Base-by-base conservation (phyloP, 1,140 invertebrate genomes). In the Drosophila micromelanica region DNA sequence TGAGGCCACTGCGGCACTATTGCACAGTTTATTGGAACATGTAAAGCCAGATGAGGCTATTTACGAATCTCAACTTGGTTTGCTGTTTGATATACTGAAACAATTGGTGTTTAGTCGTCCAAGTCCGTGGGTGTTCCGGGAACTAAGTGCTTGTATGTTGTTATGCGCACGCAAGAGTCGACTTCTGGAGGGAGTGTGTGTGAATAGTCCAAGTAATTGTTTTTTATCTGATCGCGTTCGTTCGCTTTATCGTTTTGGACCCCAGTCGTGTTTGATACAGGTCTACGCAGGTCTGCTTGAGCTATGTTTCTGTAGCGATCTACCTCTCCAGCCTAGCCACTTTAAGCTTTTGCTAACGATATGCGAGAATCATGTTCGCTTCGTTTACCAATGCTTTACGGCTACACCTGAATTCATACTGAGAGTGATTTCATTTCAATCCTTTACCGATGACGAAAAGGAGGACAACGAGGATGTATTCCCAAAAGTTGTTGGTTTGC, bases 241-340 rank as follows among this genome's bases (percentile, higher is more conserved):
- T 3, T 80, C 74, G 0, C 27, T 75, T 9, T 91, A 91, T 54
- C 80, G 87, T 9, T 91, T 91, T 62, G 64, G 74, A 0, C 73
- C 79, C 0, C 70, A 90, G 8, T 90, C 90, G 3, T 91, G 90
- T 35, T 45, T 91, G 13, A 38, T 91, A 32, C 90, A 91, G 38
- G 89, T 91, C 6, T 91, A 91, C 52, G 69, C 90, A 1, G 78
- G 90, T 7, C 48, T 91, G 3, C 54, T 91, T 1, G 90, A 91
- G 54, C 49, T 86, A 9, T 77, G 78, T 5, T 90, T 91, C 32
- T 85, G 78, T 4, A 67, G 64, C 30, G 75, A 82, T 27, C 17
- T 51, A 2, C 32, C 72, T 2, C 27, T 91, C 7, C 35, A 61
- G 43, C 35, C 35, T 3, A 49, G 46, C n/a, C 78, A 86, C 20